Conservation (phyloP, 2,113 vertebrate species). For the Cranoglanis bouderius region DNA sequence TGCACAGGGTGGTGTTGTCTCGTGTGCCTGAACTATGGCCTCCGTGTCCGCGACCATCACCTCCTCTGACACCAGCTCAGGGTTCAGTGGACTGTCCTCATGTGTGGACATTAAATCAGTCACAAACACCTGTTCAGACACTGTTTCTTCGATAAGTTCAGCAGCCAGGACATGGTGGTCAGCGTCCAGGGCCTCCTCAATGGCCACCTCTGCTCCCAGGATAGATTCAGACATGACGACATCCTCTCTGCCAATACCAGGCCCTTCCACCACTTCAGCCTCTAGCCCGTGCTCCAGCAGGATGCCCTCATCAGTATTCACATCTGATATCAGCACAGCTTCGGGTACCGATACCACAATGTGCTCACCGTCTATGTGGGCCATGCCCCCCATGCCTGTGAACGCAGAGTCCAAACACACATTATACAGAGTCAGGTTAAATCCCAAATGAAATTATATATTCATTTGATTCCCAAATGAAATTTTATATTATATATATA, state of each 20-base stretch:
- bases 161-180: conserved; percentile 85
- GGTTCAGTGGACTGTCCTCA: conserved; percentile 85
- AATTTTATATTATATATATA: background rate
- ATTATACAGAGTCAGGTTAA: background rate
- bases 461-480: too few relatives aligned
- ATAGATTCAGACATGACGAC: conserved; percentile 90
- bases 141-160: conserved; percentile 81
- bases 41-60: conserved; percentile 89
- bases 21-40: conserved; percentile 84
- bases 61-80: conserved; percentile 90
- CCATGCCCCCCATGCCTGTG: conserved; percentile 95
- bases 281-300: conserved; percentile 89
- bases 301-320: conserved; percentile 94
- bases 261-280: conserved; percentile 69
- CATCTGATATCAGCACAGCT: conserved; percentile 93
- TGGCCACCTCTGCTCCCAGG: conserved; percentile 88
- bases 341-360: conserved; percentile 98
- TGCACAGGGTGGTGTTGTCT: conserved; percentile 82
- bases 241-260: conserved; percentile 70
- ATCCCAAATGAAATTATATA: background rate
- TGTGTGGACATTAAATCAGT: conserved; percentile 87
- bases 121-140: conserved; percentile 94
- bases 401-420: conserved; percentile 71
- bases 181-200: conserved; percentile 87
- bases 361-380: conserved; percentile 96